These are phyloP conservation scores for Xiphophorus hellerii DNA, from an alignment of 2,113 vertebrate species.

Conservation along the genomic window DNA sequence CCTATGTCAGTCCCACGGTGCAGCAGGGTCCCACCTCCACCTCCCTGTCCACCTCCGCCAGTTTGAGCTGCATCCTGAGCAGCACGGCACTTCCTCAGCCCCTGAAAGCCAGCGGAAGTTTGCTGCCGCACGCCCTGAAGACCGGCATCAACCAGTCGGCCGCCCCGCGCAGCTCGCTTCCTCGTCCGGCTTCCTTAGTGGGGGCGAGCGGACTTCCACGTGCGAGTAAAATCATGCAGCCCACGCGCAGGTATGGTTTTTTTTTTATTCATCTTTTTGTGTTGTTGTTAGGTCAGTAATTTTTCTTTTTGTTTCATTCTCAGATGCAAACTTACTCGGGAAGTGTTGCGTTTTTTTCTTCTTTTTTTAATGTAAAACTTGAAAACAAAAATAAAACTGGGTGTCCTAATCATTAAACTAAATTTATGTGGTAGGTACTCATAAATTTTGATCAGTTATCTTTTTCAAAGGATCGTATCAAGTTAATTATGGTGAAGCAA, in stretches of 20 bases:
- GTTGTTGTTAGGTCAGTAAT: too few species aligned
- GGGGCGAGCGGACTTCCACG: conserved; percentile 87
- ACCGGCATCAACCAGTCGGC: conserved; percentile 63
- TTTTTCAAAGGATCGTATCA: too few species aligned
- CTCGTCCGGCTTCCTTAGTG: conserved; percentile 89
- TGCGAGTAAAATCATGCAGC: conserved; percentile 90
- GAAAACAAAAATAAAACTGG: too few species aligned
- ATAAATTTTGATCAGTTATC: too few species aligned
- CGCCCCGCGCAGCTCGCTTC: conserved; percentile 88
- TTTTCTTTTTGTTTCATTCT: too few species aligned
- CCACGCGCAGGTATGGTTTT: conserved; percentile 87
- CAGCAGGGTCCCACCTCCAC: conserved; percentile 86
- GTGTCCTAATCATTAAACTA: too few species aligned
- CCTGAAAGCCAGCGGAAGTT: conserved; percentile 83
- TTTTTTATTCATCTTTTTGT: too few species aligned
- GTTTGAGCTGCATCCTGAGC: conserved; percentile 82
- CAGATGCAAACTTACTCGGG: too few species aligned
- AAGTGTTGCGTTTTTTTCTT: too few species aligned
- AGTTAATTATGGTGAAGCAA: too few species aligned
- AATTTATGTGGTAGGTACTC: too few species aligned
- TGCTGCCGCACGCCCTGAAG: conserved; percentile 85
- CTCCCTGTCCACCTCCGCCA: conserved; percentile 80
- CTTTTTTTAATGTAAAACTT: too few species aligned
- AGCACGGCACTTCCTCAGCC: conserved; percentile 84
- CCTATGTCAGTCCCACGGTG: conserved; percentile 94